Conservation (phyloP, 1,140 invertebrate species). For the Melitaea cinxia region DNA sequence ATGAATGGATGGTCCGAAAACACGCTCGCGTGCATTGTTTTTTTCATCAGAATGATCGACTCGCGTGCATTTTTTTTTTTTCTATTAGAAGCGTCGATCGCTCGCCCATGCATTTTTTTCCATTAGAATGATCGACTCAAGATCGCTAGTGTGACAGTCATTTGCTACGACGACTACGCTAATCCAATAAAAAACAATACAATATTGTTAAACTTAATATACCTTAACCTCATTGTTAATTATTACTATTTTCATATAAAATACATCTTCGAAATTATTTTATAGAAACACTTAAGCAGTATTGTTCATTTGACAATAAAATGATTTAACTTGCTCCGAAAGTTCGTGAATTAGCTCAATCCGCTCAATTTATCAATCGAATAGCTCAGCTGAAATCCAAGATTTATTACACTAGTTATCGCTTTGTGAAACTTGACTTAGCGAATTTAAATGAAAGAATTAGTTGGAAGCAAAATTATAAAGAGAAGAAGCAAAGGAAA, state of each 20-base stretch:
- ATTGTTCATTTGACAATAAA: slow-evolving; percentile 7
- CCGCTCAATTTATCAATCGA: slow-evolving; percentile 14
- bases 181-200: too few relatives aligned
- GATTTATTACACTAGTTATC: slow-evolving; percentile 13
- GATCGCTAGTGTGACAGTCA: too few relatives aligned
- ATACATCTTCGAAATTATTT: background rate
- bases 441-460: slow-evolving; percentile 7
- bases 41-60: too few relatives aligned
- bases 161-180: too few relatives aligned
- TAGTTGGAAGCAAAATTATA: slow-evolving; percentile 4
- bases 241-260: background rate
- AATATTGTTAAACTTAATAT: too few relatives aligned
- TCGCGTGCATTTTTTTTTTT: too few relatives aligned
- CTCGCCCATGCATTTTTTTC: too few relatives aligned
- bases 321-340: slow-evolving; percentile 8
- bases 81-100: too few relatives aligned
- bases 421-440: slow-evolving; percentile 13
- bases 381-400: slow-evolving; percentile 8
- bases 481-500: background rate
- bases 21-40: too few relatives aligned
- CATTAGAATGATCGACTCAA: too few relatives aligned
- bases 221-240: background rate
- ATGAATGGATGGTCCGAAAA: too few relatives aligned
- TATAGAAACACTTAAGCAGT: background rate
- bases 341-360: slow-evolving; percentile 11